Evolutionary conservation across 2,797 vertebrate genomes (phyloP), one percentile per base, ranked within the genome.

Genomic region (Acipenser oxyrinchus): DNA sequence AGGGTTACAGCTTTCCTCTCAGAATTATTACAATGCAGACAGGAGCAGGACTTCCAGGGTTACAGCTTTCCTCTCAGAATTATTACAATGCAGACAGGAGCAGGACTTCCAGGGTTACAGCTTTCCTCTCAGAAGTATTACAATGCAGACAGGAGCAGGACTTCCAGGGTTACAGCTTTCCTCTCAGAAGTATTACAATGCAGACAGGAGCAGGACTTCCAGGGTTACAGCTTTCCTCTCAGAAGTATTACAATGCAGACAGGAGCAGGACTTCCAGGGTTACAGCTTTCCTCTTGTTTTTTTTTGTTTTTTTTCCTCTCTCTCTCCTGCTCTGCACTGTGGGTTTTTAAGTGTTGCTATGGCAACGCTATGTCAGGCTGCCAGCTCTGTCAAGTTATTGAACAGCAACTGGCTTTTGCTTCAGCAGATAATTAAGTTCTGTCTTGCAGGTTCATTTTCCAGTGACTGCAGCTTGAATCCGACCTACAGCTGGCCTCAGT

Each of bases 361-460:
- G 92, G 92, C 89, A 94, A 96, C 93, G 70, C 87, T 89, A 84
- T 94, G 93, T 95, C 91, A 94, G 91, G 91, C 93, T 89, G 88
- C 90, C 90, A 89, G 93, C 89, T 91, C 90, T 92, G 90, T 92
- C 91, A 93, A 95, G 92, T 95, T 95, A 94, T 94, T 96, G 94
- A 96, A 95, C 92, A 93, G 91, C 91, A 89, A 93, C 93, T 89
- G 89, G 92, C 91, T 91, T 91, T 90, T 89, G 89, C 89, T 91
- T 91, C 92, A 91, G 89, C 89, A 89, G 92, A 94, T 97, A 95
- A 96, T 96, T 95, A 94, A 87, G 89, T 92, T 94, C 89, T 90
- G 92, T 95, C 93, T 95, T 90, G 91, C 91, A 92, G 93, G 91
- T 93, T 90, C 88, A 90, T 90, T 90, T 86, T 92, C 92, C 92